phyloP scores from a whole-genome alignment of 1,140 invertebrate species.

The Rhopalosiphum maidis region DNA sequence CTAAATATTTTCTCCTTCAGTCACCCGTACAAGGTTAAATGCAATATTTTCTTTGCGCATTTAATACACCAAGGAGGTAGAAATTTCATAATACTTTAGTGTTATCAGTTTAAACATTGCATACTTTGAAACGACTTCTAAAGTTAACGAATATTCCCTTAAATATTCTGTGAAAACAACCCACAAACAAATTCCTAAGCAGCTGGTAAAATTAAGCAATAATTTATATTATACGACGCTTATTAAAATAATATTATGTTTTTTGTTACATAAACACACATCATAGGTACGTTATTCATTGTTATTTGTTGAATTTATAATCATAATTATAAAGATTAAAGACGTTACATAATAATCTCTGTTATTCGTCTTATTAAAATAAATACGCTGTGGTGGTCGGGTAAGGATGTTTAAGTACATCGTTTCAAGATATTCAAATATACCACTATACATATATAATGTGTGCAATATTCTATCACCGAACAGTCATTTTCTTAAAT shows the following conservation, averaged over 20 bases:
- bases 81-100: background rate
- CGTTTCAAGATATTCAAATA: background rate
- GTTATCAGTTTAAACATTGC: background rate
- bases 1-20: background rate
- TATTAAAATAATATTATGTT: background rate
- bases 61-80: background rate
- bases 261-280: background rate
- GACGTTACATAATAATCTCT: background rate
- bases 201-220: background rate
- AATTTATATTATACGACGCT: background rate
- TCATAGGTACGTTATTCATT: background rate
- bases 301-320: background rate
- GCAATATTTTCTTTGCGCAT: background rate
- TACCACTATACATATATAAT: background rate
- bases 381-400: background rate
- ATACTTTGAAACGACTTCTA: background rate
- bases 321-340: background rate
- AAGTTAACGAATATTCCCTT: background rate
- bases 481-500: background rate
- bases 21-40: background rate
- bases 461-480: background rate
- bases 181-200: background rate
- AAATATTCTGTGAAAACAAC: background rate
- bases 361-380: background rate
- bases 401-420: background rate